Base-by-base conservation (phyloP, 2,888 invertebrate species). In the Meta bourneti region DNA sequence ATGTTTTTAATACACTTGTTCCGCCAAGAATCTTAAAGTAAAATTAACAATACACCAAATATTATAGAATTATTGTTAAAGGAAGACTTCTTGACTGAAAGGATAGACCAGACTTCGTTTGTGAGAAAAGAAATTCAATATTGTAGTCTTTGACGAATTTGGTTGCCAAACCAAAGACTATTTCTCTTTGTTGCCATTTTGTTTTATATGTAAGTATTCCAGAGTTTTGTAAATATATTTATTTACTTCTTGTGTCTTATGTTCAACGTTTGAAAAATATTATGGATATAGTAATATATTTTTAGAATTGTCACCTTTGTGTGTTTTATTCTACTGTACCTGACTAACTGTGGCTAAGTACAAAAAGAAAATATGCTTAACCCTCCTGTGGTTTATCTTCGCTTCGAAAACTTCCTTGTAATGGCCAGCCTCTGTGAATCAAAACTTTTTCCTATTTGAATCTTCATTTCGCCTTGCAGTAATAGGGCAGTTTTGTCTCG, bases 161-260 rank as follows among this genome's bases (percentile, higher is more conserved):
- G 61, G 82, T 61, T 78, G 19, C 77, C 83, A 79, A 70, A 69
- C 71, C 79, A 83, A 83, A 89, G 83, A 77, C 89, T 89, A 71
- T 20, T 78, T 79, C 54, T 78, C 70, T 54, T 20, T 84, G 89
- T 89, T 89, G 89, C 89, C 89, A 89, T 89, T 79, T 52, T 79
- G 78, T 78, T 78, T 79, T 69, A 86, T 72, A 54, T 87, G 49
- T 79, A 52, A 87, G n/a, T 79, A 71, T 72, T 52, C 7, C 48
- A 19, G 52, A 87, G 87, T 87, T 87, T 79, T 87, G 87, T 87
- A 87, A 71, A 87, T 87, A 87, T 87, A 87, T 87, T 87, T 87
- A 87, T 87, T 87, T 87, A 79, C 16, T 70, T 87, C 51, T 49
- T 87, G 85, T 86, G 61, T 61, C 34, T 34, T 61, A 9, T 61